Conservation (phyloP, 1,140 invertebrate species). For the Ips typographus region DNA sequence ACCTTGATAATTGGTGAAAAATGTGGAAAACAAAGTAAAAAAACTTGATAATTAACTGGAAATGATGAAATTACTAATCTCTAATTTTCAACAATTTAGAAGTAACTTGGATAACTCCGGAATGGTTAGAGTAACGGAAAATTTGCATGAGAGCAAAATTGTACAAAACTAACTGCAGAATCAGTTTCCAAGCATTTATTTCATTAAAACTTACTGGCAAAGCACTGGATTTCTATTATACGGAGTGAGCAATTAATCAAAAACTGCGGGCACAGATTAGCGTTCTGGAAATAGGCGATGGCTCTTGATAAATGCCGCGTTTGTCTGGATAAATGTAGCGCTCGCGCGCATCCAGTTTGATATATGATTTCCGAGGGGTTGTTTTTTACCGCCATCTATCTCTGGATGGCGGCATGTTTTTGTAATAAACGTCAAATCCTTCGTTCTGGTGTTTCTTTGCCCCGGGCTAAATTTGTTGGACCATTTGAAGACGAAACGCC, state of each 20-base stretch:
- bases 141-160: no score
- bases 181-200: no score
- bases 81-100: no score
- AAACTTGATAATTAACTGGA: no score
- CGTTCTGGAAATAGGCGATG: conserved; percentile 30
- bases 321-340: conserved; percentile 45
- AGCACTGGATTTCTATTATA: no score
- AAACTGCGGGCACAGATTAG: conserved; percentile 33
- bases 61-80: no score
- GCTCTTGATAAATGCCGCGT: conserved; percentile 44
- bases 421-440: conserved; percentile 36
- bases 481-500: conserved; percentile 17
- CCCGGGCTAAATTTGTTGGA: conserved; percentile 24
- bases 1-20: no score
- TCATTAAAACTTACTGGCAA: no score
- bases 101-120: no score
- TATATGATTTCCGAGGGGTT: conserved; percentile 45
- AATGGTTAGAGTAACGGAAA: no score
- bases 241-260: conserved; percentile 22
- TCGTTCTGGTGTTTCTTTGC: conserved; percentile 12
- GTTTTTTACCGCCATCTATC: conserved; percentile 38
- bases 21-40: no score
- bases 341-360: conserved; percentile 40
- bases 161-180: no score
- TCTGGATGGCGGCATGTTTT: conserved; percentile 30